Evolutionary conservation across 2,888 invertebrate species (phyloP).

Genomic region (Lepidocyrtinus sp.): DNA sequence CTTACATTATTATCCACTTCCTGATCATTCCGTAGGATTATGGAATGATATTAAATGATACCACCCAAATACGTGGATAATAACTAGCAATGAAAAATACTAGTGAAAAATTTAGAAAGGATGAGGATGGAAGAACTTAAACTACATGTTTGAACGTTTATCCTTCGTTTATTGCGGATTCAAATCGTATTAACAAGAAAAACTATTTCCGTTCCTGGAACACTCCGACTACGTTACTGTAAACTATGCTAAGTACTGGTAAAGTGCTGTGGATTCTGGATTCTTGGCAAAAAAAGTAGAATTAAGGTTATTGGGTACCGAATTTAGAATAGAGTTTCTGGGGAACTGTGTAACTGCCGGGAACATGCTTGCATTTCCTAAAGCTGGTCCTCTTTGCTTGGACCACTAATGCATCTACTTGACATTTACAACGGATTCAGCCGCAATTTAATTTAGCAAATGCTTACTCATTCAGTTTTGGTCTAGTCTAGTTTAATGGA

Average conservation of each 20-base stretch:
- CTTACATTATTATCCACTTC: slow-evolving; percentile 18
- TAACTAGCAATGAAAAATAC: slow-evolving; percentile 10
- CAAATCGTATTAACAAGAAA: slow-evolving; percentile 4
- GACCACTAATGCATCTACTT: too few relatives aligned
- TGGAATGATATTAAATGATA: slow-evolving; percentile 12
- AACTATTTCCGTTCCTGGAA: slow-evolving; percentile 2
- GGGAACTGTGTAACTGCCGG: neutral
- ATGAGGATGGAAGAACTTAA: neutral
- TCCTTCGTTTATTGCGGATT: slow-evolving; percentile 4
- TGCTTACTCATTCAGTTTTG: neutral
- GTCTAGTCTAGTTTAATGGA: neutral
- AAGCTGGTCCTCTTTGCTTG: too few relatives aligned
- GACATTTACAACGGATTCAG: neutral
- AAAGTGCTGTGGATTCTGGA: too few relatives aligned
- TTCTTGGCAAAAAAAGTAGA: too few relatives aligned
- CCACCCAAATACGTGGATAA: slow-evolving; percentile 27
- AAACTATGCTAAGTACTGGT: too few relatives aligned
- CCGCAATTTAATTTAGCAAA: neutral
- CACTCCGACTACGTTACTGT: too few relatives aligned
- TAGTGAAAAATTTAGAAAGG: slow-evolving; percentile 6
- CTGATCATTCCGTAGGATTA: slow-evolving; percentile 29
- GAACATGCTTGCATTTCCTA: neutral
- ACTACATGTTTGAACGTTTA: slow-evolving; percentile 1
- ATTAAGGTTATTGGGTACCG: slow-evolving; percentile 6
- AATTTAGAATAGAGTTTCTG: neutral